Evolutionary conservation across 92 coral and sea anemone genomes (phyloP), one percentile per base, ranked within the genome.

Genomic region (Phymanthus crucifer): DNA sequence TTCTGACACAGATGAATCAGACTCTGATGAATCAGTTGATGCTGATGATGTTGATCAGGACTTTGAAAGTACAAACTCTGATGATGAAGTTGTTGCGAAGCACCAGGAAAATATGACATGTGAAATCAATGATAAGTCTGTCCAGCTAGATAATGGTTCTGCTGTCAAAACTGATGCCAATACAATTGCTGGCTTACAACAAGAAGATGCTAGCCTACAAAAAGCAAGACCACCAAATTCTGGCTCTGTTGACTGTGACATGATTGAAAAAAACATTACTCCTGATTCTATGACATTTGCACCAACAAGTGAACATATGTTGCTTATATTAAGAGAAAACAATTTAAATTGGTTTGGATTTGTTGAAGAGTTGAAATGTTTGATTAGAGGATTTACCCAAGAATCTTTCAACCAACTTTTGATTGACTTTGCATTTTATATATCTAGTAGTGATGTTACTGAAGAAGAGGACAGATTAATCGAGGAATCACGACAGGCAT

Each of bases 401-500:
- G 87, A 77, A 56, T 74, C 75, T 46, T 57, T 85, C 21, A 83
- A 77, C 64, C 92, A 85, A 70, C 36, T 76, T 8, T 69, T 89
- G 52, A 67, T 78, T 27, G 90, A 89, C 56, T 89, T 89, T 85
- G 82, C 80, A 31, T 45, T 27, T 68, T 85, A 32, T 71, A 21
- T 89, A 14, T 78, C 87, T 8, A 17, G 27, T 65, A 89, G 90
- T 82, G 87, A 89, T 74, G 40, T 89, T 76, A 74, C 84, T 61
- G 75, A 43, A 38, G 75, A 58, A 52, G 93, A 82, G 83, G 89
- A 83, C 40, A 66, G n/a, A 38, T 23, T 58, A 38, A 80, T 89
- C 8, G 93, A 89, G 74, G 43, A 79, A 72, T 65, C 83, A 23
- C 75, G 92, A 66, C 89, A 88, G 73, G 92, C 89, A 75, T 88